Percentiles rank a stretch among this genome's conserved stretches.
These are phyloP conservation scores for Plemyria rubiginata DNA, from an alignment of 2,888 invertebrate species.

Conservation along the genomic window DNA sequence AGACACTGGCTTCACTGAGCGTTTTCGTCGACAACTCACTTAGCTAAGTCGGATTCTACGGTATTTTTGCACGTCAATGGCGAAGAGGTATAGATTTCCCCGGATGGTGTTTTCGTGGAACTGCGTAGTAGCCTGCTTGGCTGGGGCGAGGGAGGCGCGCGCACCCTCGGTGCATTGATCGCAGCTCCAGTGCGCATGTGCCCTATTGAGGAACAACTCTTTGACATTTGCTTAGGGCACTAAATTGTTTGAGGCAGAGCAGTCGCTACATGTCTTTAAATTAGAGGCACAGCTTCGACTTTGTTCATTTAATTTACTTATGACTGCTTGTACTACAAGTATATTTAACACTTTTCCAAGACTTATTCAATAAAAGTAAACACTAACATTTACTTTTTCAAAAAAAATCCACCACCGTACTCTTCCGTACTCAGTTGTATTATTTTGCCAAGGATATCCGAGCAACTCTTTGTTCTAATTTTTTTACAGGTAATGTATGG, in stretches of 20 bases:
- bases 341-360: too few species aligned
- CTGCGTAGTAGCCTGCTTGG: constrained; percentile 74
- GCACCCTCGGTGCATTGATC: constrained; percentile 80
- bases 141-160: constrained; percentile 74
- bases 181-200: constrained; percentile 76
- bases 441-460: background rate
- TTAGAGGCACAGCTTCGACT: background rate
- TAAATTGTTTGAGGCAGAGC: constrained; percentile 8
- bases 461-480: background rate
- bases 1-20: constrained; percentile 50
- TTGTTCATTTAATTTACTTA: background rate
- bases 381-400: background rate
- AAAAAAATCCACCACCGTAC: background rate
- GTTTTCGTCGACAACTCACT: constrained; percentile 48
- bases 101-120: constrained; percentile 68
- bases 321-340: background rate
- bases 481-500: background rate
- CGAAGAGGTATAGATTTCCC: constrained; percentile 54
- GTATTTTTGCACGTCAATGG: constrained; percentile 32
- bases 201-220: constrained; percentile 56
- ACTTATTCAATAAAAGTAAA: too few species aligned
- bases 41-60: constrained; percentile 51
- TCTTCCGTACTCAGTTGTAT: background rate
- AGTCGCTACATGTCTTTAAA: constrained; percentile 2
- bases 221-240: constrained; percentile 63